Evolutionary conservation across 2,113 vertebrate genomes (phyloP).

Genomic region (Gymnocephalus cernua): DNA sequence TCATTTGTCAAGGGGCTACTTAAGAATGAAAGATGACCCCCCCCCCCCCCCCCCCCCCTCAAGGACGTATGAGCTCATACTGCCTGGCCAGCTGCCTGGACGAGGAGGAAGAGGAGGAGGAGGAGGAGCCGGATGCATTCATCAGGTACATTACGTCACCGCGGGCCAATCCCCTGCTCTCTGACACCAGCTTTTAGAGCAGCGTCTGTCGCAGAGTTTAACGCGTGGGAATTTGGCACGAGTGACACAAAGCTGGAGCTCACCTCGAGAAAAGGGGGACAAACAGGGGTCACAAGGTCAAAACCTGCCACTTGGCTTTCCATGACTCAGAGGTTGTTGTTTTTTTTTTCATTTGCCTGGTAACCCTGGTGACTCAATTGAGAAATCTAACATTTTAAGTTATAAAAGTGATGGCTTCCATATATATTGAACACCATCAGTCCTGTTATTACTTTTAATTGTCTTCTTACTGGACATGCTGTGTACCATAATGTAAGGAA

Average conservation of each 20-base stretch:
- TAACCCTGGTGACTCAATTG: not conserved
- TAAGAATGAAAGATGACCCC: constrained; percentile 72
- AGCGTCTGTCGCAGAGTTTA: constrained; percentile 23
- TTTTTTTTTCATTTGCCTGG: too few relatives aligned
- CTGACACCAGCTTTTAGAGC: constrained; percentile 32
- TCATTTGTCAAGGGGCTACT: constrained; percentile 75
- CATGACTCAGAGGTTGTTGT: too few relatives aligned
- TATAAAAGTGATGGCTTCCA: too few relatives aligned
- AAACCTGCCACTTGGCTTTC: too few relatives aligned
- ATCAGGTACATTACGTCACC: constrained; percentile 83
- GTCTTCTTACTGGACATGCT: too few relatives aligned
- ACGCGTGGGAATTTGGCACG: constrained; percentile 38
- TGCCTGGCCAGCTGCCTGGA: constrained; percentile 71
- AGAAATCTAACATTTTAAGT: not conserved
- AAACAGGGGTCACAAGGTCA: constrained; percentile 7
- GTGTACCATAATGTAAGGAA: too few relatives aligned
- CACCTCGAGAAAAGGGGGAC: not conserved
- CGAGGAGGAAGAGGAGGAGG: constrained; percentile 49
- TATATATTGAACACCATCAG: too few relatives aligned
- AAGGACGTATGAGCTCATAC: constrained; percentile 82
- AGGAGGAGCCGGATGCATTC: constrained; percentile 65
- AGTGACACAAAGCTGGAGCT: not conserved
- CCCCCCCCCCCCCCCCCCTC: not conserved
- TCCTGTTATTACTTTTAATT: too few relatives aligned
- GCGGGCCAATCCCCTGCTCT: constrained; percentile 70